A percentile compares a stretch with the other conserved stretches of the same genome.
phyloP scores from a whole-genome alignment of 1,140 invertebrate species.

The Steinernema feltiae region DNA sequence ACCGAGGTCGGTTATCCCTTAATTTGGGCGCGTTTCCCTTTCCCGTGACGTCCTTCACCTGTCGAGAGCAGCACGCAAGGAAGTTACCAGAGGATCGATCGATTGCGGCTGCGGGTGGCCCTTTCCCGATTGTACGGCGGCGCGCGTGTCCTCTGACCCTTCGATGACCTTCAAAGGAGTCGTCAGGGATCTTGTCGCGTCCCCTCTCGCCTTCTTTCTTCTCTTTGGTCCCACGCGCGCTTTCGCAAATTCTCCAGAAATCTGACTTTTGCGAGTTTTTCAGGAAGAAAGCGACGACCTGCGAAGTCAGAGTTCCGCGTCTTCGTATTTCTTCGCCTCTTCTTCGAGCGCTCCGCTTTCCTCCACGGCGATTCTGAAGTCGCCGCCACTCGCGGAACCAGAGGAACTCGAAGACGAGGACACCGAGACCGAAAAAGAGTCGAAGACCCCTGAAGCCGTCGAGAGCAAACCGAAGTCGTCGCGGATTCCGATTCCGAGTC shows the following conservation, averaged over 20 bases:
- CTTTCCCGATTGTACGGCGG: neutral
- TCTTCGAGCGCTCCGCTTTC: neutral
- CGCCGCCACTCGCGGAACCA: neutral
- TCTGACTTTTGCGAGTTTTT: neutral
- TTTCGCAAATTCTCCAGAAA: no score
- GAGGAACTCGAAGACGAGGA: conserved; percentile 8
- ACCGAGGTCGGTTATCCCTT: neutral
- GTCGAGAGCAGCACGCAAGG: no score
- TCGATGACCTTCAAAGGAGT: conserved; percentile 3
- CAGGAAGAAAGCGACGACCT: conserved; percentile 11
- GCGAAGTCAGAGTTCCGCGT: neutral
- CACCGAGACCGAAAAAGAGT: neutral
- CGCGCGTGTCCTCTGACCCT: neutral
- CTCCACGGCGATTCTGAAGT: neutral
- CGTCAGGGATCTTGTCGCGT: neutral
- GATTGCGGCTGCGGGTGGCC: conserved; percentile 2
- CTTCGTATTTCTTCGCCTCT: neutral
- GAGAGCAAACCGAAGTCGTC: neutral
- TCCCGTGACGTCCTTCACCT: neutral
- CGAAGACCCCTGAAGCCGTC: neutral
- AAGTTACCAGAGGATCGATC: no score
- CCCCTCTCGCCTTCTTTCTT: neutral
- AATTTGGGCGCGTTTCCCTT: neutral
- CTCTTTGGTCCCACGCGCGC: no score
- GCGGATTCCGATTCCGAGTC: neutral